Base-by-base conservation (phyloP, 2,797 vertebrate species). In the Oophaga sylvatica region DNA sequence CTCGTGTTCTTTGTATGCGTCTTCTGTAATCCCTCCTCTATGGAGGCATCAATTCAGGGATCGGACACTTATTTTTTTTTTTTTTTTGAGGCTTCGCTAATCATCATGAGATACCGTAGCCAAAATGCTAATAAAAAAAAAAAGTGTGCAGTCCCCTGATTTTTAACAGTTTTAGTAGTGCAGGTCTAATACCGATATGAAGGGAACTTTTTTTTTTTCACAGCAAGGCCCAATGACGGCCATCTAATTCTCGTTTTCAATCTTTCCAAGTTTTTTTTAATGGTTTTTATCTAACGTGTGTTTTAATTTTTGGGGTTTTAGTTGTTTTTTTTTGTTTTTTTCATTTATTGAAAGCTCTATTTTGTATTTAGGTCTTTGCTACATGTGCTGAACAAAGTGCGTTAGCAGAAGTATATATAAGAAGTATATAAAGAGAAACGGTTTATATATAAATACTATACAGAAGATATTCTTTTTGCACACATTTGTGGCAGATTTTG, bases 301-400 rank as follows among this genome's bases (percentile, higher is more conserved):
- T 95, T 96, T 96, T 94, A 95, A 95, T 95, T 96, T 95, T 75
- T 68, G 9, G 13, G 13, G 13, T 31, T n/a, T 45, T 41, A 41
- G 35, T 3, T 3, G 35, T 3, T 41, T 41, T 41, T 41, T 41
- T 41, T 3, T 41, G 3, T 41, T 41, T 95, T 95, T 95, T 96
- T 96, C 95, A 95, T 95, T 96, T 95, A 95, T 95, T 94, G 94
- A 96, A 96, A 96, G 94, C 94, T 95, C 94, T 95, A 95, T 96
- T 96, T 96, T 96, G 93, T 95, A 96, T 95, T 95, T 96, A 96
- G 95, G 93, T 95, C 93, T 95, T 94, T 96, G 94, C 95, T 95
- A 94, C 94, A 95, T 95, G 95, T 96, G 95, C 95, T 96, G 92
- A 95, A 92, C 22, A 95, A 94, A 95, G 95, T 95, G 95, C 93